Conservation (phyloP, 2,113 vertebrate genomes). For the Poecile atricapillus region DNA sequence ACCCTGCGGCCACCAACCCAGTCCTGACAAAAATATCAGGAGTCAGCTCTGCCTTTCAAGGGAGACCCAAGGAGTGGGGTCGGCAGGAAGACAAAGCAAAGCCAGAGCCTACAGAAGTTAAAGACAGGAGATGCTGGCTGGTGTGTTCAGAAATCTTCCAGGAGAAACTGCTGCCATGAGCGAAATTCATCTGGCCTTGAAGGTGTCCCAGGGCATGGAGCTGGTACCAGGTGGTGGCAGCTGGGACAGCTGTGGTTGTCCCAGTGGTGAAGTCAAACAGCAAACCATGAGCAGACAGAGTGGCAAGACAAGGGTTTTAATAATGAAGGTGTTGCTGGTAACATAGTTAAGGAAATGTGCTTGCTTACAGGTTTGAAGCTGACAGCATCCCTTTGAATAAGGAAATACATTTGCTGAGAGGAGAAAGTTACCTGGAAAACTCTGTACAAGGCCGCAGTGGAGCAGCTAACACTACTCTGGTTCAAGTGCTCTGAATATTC, state of each 20-base stretch:
- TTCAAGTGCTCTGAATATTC: slow-evolving; percentile 64
- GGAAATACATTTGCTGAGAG: slow-evolving; percentile 41
- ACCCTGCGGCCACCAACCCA: accelerated
- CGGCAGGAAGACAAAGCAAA: background rate
- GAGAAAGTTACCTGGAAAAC: slow-evolving; percentile 24
- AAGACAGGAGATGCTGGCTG: background rate
- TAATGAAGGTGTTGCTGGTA: slow-evolving; percentile 62
- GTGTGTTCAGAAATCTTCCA: background rate
- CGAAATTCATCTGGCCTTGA: background rate
- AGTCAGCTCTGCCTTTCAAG: background rate
- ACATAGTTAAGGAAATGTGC: slow-evolving; percentile 65
- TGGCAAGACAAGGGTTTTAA: slow-evolving; percentile 59
- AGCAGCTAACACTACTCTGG: slow-evolving; percentile 49
- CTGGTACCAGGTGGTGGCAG: background rate
- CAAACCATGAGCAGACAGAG: background rate
- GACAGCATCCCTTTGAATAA: slow-evolving; percentile 63
- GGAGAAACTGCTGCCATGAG: background rate
- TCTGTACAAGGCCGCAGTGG: slow-evolving; percentile 1
- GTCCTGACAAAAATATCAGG: accelerated
- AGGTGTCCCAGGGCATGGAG: background rate
- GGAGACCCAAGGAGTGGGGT: background rate
- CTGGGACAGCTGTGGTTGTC: background rate
- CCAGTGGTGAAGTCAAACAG: background rate
- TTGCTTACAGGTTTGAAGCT: slow-evolving; percentile 59
- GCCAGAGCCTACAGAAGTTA: background rate